Conservation (phyloP, 2,888 invertebrate genomes). For the Eulithis testata region DNA sequence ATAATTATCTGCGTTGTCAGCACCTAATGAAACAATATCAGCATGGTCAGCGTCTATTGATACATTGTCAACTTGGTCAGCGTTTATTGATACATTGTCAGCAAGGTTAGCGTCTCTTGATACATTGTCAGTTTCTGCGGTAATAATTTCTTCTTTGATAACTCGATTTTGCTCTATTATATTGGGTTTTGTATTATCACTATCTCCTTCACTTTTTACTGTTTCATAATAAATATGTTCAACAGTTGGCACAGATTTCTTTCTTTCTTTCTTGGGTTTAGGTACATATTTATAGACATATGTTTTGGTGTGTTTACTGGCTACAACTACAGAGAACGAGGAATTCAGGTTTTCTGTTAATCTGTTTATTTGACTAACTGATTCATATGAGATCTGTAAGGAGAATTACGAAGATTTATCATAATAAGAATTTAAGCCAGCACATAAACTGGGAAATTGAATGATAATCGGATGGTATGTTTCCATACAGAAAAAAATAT, state of each 20-base stretch:
- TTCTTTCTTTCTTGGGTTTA: background rate
- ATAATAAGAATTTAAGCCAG: too few relatives aligned
- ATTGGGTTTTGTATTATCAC: constrained; percentile 6
- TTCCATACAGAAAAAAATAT: too few relatives aligned
- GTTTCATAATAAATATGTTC: constrained; percentile 25
- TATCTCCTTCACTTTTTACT: constrained; percentile 21
- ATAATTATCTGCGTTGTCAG: background rate
- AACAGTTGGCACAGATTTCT: constrained; percentile 7
- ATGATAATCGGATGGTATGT: too few relatives aligned
- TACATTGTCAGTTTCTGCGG: constrained; percentile 16
- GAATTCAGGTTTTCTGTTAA: constrained; percentile 25
- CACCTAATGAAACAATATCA: too few relatives aligned
- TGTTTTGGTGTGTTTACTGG: constrained; percentile 25
- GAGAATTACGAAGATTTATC: background rate
- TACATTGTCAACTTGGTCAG: background rate
- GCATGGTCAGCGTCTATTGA: background rate
- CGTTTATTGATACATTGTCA: too few relatives aligned
- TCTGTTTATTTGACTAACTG: constrained; percentile 31
- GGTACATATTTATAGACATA: constrained; percentile 15
- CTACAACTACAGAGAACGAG: constrained; percentile 17
- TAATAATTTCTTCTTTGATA: constrained; percentile 17
- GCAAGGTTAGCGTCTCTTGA: background rate
- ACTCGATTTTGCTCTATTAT: background rate
- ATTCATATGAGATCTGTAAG: constrained; percentile 60
- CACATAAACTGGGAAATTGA: too few relatives aligned